phyloP scores from a whole-genome alignment of 2,113 vertebrate species.

The Merops nubicus region DNA sequence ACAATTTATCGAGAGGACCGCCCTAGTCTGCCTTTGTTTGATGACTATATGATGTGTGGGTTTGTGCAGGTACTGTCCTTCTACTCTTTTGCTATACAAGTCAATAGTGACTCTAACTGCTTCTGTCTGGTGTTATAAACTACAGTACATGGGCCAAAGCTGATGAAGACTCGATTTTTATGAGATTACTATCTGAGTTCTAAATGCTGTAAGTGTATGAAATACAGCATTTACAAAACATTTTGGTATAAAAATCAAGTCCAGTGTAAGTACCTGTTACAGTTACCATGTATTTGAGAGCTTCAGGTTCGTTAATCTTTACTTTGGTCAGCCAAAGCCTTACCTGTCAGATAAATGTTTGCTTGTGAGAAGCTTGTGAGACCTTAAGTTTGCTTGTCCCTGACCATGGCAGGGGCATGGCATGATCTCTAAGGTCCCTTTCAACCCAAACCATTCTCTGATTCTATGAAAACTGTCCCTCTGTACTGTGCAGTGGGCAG shows the following conservation, averaged over 20 bases:
- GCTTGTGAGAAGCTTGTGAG: not conserved
- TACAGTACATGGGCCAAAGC: not conserved
- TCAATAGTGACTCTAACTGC: not conserved
- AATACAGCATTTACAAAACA: not conserved
- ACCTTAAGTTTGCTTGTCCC: too few relatives aligned
- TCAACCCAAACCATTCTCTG: too few relatives aligned
- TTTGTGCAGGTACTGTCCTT: constrained; percentile 86
- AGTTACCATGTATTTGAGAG: not conserved
- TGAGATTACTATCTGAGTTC: not conserved
- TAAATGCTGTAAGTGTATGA: not conserved
- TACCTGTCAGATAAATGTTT: not conserved
- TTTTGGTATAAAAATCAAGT: not conserved
- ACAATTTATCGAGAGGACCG: constrained; percentile 87
- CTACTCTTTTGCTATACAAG: not conserved
- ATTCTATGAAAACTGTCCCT: not conserved
- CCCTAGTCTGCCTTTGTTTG: constrained; percentile 91
- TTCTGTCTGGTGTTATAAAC: not conserved
- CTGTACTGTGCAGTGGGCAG: not conserved
- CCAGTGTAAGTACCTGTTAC: accelerated
- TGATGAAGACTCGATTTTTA: not conserved
- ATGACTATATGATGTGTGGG: constrained; percentile 87
- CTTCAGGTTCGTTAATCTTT: not conserved
- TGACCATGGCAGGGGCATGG: too few relatives aligned
- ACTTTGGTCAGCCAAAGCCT: not conserved
- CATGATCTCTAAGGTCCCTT: too few relatives aligned